phyloP scores from a whole-genome alignment of 2,888 invertebrate species.

The Hydropsyche betteni region DNA sequence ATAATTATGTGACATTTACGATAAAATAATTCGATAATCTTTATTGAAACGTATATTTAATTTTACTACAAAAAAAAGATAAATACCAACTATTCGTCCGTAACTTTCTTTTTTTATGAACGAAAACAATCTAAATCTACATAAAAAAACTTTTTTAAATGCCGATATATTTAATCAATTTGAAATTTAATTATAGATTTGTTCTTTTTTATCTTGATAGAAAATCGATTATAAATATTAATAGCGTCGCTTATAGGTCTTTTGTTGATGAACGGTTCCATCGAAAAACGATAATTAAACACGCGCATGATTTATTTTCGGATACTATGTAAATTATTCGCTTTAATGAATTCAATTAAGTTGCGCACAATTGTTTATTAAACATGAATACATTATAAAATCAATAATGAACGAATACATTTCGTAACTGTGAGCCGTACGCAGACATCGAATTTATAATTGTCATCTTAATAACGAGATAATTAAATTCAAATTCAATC shows the following conservation, averaged over 20 bases:
- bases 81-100: too few relatives aligned
- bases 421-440: too few relatives aligned
- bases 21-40: too few relatives aligned
- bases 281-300: neutral
- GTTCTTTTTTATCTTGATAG: constrained; percentile 5
- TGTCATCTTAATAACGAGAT: too few relatives aligned
- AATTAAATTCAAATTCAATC: too few relatives aligned
- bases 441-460: too few relatives aligned
- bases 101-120: too few relatives aligned
- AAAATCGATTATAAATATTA: constrained; percentile 30
- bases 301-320: constrained; percentile 6
- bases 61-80: too few relatives aligned
- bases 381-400: constrained; percentile 2
- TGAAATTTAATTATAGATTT: constrained; percentile 22
- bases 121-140: too few relatives aligned
- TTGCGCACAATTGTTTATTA: constrained; percentile 25
- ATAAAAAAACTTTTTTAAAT: neutral
- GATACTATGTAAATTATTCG: constrained; percentile 25
- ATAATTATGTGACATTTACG: too few relatives aligned
- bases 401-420: too few relatives aligned
- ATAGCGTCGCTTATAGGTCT: constrained; percentile 14
- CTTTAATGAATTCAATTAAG: constrained; percentile 24
- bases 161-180: constrained; percentile 15
- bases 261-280: neutral
- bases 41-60: too few relatives aligned